Conservation (phyloP, 2,797 vertebrate genomes). For the Hippocampus kuda region DNA sequence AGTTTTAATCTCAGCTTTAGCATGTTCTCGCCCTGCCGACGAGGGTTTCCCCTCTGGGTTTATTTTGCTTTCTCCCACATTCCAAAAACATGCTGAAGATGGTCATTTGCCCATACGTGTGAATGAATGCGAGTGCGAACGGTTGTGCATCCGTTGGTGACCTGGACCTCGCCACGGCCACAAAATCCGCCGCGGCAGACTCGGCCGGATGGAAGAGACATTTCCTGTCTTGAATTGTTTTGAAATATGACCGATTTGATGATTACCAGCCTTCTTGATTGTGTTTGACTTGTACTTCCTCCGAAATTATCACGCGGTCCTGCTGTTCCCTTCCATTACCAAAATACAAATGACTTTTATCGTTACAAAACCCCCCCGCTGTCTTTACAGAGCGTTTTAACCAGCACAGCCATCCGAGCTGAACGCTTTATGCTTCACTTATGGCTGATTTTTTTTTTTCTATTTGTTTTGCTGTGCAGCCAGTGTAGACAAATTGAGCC, state of each 20-base stretch:
- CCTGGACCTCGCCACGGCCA: neutral
- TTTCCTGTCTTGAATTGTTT: neutral
- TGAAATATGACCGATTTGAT: constrained; percentile 1
- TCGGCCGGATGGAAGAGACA: neutral
- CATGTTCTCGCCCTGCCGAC: neutral
- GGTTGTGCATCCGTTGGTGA: neutral
- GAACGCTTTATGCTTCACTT: constrained; percentile 7
- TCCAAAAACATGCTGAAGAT: neutral
- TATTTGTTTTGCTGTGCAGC: neutral
- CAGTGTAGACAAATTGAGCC: neutral
- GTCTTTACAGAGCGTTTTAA: constrained; percentile 1
- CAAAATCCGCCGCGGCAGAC: neutral
- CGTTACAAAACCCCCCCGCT: neutral
- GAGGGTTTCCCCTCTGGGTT: neutral
- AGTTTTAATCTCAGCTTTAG: neutral
- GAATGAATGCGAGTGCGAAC: neutral
- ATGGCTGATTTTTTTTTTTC: neutral
- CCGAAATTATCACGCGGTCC: neutral
- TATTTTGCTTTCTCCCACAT: neutral
- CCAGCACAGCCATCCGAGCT: constrained; percentile 2
- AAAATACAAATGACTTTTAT: constrained; percentile 3
- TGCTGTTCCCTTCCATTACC: neutral
- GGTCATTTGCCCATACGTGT: neutral
- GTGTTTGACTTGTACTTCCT: constrained; percentile 1
- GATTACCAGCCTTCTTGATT: neutral